Conservation (phyloP, 1,140 invertebrate genomes). For the Sinella curviseta region DNA sequence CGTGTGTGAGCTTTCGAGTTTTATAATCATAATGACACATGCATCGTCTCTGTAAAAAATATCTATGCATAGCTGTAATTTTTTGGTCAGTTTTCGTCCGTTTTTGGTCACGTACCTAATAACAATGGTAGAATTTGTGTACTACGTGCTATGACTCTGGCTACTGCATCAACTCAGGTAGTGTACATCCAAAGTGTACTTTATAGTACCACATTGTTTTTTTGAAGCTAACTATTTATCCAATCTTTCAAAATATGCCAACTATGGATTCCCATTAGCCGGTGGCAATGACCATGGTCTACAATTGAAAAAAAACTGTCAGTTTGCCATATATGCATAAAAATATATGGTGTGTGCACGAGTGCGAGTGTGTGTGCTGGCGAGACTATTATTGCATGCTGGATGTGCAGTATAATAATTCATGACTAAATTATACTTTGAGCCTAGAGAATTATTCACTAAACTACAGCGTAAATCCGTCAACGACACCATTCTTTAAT, state of each 20-base stretch:
- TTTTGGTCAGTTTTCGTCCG: slow-evolving; percentile 2
- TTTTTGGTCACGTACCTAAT: slow-evolving; percentile 17
- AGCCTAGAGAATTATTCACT: not conserved
- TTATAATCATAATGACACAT: not conserved
- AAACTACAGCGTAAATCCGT: not conserved
- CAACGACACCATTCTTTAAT: not conserved
- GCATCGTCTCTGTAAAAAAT: not conserved
- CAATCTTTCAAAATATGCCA: not conserved
- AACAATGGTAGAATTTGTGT: not conserved
- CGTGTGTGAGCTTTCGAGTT: not conserved
- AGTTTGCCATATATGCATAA: not conserved
- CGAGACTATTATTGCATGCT: not conserved
- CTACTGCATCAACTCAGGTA: no score
- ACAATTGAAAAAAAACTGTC: slow-evolving; percentile 18
- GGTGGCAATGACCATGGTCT: slow-evolving; percentile 19
- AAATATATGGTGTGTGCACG: not conserved
- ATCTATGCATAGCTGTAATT: not conserved
- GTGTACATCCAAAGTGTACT: no score
- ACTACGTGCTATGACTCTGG: not conserved
- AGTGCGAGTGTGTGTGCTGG: not conserved
- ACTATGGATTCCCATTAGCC: not conserved
- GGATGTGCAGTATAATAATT: not conserved
- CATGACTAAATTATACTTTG: not conserved
- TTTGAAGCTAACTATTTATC: no score
- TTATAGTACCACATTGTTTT: no score